Evolutionary conservation across 2,888 invertebrate genomes (phyloP), one percentile per base, ranked within the genome.

Genomic region (Diarsia rubi): DNA sequence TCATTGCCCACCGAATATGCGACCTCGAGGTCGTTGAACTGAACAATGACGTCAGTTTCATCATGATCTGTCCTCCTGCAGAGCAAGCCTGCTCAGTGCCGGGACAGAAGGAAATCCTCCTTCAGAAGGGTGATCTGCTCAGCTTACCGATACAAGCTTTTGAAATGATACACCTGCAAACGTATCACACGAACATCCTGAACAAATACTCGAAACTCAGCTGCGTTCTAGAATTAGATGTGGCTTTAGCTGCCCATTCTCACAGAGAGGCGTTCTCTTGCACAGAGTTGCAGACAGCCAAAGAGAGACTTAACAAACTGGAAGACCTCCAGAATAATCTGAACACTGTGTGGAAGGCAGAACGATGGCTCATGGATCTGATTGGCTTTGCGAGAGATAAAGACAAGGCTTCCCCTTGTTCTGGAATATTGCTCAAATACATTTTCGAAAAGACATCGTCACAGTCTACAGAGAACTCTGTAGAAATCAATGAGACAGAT

Each of bases 311-410:
- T 59, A 96, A 97, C 0, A 98, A 98, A 89, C 94, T 99, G 45
- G 98, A 98, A 90, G 98, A 98, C 70, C 97, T 99, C 60, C 99
- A 99, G 91, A 97, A 97, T 49, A 98, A 98, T 89, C 96, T 99
- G 64, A 99, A 99, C 90, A 95, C 97, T 0, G 98, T 99, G 5
- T 99, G 99, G 99, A 99, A 99, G 91, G 98, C 98, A 31, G 98
- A 99, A 62, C 97, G 99, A 27, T 99, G 99, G 99, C 97, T 99
- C 31, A 98, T 99, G 97, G 99, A 99, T 91, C 98, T 99, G 11
- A 99, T 99, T 72, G 98, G 98, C 0, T 99, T 99, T 92, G 99
- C 99, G 0, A 97, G 99, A 79, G 99, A 99, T 79, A 97, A 96
- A 86, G 97, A 96, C 81, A 96, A 96, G 83, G 92, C 94, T 16